A percentile compares a stretch with the other conserved stretches of the same genome.
phyloP scores from a whole-genome alignment of 2,888 invertebrate genomes.

The Norana najaformis region DNA sequence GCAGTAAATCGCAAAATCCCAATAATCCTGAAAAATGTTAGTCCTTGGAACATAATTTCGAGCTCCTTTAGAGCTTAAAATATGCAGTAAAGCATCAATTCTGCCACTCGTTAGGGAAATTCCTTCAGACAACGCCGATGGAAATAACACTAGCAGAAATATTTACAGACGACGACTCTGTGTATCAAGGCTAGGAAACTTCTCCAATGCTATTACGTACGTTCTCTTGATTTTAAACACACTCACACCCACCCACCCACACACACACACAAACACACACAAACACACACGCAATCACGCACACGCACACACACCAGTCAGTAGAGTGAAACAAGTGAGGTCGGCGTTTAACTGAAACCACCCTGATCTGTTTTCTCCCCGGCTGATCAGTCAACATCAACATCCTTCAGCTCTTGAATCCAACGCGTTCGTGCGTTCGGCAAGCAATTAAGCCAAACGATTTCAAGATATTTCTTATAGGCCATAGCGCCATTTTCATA shows the following conservation, averaged over 20 bases:
- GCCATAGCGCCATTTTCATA: not conserved
- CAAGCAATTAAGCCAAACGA: not conserved
- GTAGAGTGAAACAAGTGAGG: not conserved
- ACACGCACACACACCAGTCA: not conserved
- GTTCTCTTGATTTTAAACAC: too few species aligned
- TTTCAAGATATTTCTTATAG: too few species aligned
- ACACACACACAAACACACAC: too few species aligned
- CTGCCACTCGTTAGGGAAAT: not conserved
- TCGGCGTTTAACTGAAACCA: not conserved
- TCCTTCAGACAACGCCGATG: not conserved
- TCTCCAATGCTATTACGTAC: too few species aligned
- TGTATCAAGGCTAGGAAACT: not conserved
- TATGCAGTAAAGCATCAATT: not conserved
- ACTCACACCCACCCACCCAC: too few species aligned
- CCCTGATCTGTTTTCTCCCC: not conserved
- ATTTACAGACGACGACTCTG: not conserved
- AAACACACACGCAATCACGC: too few species aligned
- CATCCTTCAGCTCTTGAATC: not conserved
- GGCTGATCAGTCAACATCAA: not conserved
- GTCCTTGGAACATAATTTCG: not conserved
- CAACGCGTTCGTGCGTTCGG: not conserved
- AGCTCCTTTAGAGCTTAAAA: not conserved
- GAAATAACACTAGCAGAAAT: not conserved
- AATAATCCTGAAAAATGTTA: not conserved
- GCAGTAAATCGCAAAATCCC: not conserved